phyloP scores from a whole-genome alignment of 1,140 invertebrate species.

The Orius laevigatus region DNA sequence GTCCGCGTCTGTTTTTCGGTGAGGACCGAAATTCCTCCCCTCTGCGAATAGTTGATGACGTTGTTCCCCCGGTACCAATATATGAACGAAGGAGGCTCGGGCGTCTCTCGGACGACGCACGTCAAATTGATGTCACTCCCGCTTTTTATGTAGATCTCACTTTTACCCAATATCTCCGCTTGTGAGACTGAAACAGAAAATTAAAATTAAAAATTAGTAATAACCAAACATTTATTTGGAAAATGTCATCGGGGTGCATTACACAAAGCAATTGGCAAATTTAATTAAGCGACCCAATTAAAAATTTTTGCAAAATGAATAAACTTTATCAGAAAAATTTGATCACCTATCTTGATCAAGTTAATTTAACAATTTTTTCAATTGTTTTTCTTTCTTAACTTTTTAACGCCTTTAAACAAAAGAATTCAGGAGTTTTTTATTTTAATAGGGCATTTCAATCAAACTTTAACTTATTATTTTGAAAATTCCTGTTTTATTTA shows the following conservation, averaged over 20 bases:
- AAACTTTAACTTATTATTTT: too few species aligned
- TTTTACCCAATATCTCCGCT: conserved; percentile 69
- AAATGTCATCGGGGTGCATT: conserved; percentile 4
- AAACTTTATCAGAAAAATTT: too few species aligned
- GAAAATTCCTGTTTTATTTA: too few species aligned
- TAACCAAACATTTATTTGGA: not conserved
- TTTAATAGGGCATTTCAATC: too few species aligned
- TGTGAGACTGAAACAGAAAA: conserved; percentile 58
- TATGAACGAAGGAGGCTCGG: conserved; percentile 76
- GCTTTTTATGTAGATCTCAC: conserved; percentile 70
- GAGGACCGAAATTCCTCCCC: conserved; percentile 68
- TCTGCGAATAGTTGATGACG: conserved; percentile 74
- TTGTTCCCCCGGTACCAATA: conserved; percentile 73
- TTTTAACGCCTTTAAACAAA: too few species aligned
- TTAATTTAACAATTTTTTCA: too few species aligned
- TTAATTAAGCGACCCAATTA: too few species aligned
- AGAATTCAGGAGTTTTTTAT: too few species aligned
- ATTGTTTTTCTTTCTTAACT: too few species aligned
- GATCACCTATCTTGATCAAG: too few species aligned
- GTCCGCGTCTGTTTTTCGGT: conserved; percentile 73
- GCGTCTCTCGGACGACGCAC: conserved; percentile 67
- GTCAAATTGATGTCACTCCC: conserved; percentile 82
- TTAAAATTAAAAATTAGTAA: not conserved
- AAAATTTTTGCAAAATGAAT: too few species aligned
- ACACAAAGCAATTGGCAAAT: not conserved